Conservation (phyloP, 2,888 invertebrate genomes). For the Cryptosula pallasiana region DNA sequence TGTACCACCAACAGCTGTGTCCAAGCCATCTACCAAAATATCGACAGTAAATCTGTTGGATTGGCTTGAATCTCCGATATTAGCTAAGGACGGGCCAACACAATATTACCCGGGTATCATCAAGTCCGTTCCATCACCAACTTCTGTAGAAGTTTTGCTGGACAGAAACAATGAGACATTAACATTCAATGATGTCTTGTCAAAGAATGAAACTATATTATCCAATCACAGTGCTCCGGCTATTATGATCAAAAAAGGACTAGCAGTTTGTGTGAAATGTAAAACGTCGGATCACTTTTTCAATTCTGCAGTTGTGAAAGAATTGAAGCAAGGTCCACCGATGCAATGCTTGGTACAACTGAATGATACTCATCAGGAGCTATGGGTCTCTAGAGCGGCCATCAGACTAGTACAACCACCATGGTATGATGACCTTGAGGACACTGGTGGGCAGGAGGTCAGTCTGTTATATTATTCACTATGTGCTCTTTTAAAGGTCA, state of each 20-base stretch:
- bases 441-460: constrained; percentile 28
- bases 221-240: constrained; percentile 84
- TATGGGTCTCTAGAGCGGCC: constrained; percentile 81
- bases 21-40: constrained; percentile 32
- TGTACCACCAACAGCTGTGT: constrained; percentile 24
- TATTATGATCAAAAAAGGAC: constrained; percentile 69
- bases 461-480: too few species aligned
- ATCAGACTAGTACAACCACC: constrained; percentile 84
- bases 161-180: constrained; percentile 71
- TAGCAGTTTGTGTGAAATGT: constrained; percentile 67
- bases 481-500: too few species aligned
- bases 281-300: constrained; percentile 65
- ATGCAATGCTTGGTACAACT: constrained; percentile 64
- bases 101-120: constrained; percentile 81
- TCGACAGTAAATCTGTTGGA: constrained; percentile 72
- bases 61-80: constrained; percentile 86
- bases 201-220: constrained; percentile 75
- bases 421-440: constrained; percentile 87
- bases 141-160: constrained; percentile 73
- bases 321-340: constrained; percentile 64
- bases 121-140: constrained; percentile 54
- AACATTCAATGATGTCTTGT: constrained; percentile 66
- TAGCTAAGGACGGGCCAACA: constrained; percentile 76
- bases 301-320: constrained; percentile 75
- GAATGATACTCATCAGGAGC: constrained; percentile 40